phyloP scores from a whole-genome alignment of 2,797 vertebrate species.

The Trachops cirrhosus region DNA sequence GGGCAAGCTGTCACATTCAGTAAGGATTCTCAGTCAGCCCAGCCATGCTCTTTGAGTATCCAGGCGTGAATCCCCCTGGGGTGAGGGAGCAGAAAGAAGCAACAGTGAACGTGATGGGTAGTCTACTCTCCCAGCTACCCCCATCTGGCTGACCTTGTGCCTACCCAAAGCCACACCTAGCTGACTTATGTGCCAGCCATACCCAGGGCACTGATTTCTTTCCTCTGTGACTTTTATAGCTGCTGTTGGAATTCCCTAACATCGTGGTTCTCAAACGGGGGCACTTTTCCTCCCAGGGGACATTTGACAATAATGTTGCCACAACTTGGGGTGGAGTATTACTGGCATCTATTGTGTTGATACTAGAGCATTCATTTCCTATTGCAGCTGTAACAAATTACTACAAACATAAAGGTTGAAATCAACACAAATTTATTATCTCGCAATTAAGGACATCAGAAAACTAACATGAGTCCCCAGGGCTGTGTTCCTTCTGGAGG shows the following conservation, averaged over 20 bases:
- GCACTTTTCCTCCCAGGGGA: neutral
- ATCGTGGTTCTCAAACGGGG: neutral
- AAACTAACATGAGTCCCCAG: neutral
- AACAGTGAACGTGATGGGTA: neutral
- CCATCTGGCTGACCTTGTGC: neutral
- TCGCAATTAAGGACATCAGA: neutral
- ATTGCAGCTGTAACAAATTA: neutral
- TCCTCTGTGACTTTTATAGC: neutral
- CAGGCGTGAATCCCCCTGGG: neutral
- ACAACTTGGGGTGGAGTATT: neutral
- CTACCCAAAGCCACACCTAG: neutral
- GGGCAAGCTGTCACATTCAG: slow-evolving; percentile 47
- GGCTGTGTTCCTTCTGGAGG: neutral
- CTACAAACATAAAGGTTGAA: neutral
- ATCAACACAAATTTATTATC: neutral
- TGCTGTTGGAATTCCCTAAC: neutral
- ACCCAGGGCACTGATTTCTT: neutral
- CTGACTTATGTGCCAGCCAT: neutral
- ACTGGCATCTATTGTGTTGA: neutral
- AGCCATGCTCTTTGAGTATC: neutral
- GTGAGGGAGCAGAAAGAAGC: neutral
- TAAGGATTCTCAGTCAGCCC: slow-evolving; percentile 33
- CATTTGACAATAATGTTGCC: neutral
- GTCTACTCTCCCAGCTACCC: neutral
- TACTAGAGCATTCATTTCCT: neutral